Evolutionary conservation across 2,797 vertebrate species (phyloP), one percentile per base, ranked within the genome.

Genomic region (Morelia viridis): DNA sequence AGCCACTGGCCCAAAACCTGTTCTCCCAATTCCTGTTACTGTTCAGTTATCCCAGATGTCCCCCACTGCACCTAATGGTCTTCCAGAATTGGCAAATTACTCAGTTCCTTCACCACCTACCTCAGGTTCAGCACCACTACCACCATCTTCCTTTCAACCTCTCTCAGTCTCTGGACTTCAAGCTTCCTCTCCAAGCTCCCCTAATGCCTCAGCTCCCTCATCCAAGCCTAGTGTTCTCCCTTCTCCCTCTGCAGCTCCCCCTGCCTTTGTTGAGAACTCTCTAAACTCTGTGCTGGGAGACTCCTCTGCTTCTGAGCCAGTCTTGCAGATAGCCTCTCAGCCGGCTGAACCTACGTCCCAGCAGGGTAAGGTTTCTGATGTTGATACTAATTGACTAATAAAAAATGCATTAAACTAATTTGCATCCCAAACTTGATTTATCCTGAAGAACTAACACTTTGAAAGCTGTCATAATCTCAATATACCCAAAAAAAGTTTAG

Each of bases 161-260:
- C 96, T 97, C 90, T 97, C 97, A 94, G 95, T 97, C 92, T 97
- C 97, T 96, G 97, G 97, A 95, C 93, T 96, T 96, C 97, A 96
- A 96, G 96, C 96, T 94, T 95, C 97, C 94, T 98, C 98, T 97
- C 98, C 98, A 93, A 96, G 97, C 96, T 96, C 97, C 96, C 97
- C 97, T 96, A 96, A 97, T 98, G 96, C 97, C 98, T 98, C 98
- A 65, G 98, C 98, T 98, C 98, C 98, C 98, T 98, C 98, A 98
- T 98, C 98, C 98, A 99, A 98, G 98, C 98, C 98, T 98, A 98
- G 98, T 98, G 98, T 98, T 98, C 97, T 99, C 97, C 98, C 98
- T 98, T 99, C 98, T 99, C 98, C 99, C 98, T 98, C 98, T 98
- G 98, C 99, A 99, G 99, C 98, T 97, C 97, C 98, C 98, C 98